Base-by-base conservation (phyloP, 2,797 vertebrate genomes). In the Bucorvus abyssinicus region DNA sequence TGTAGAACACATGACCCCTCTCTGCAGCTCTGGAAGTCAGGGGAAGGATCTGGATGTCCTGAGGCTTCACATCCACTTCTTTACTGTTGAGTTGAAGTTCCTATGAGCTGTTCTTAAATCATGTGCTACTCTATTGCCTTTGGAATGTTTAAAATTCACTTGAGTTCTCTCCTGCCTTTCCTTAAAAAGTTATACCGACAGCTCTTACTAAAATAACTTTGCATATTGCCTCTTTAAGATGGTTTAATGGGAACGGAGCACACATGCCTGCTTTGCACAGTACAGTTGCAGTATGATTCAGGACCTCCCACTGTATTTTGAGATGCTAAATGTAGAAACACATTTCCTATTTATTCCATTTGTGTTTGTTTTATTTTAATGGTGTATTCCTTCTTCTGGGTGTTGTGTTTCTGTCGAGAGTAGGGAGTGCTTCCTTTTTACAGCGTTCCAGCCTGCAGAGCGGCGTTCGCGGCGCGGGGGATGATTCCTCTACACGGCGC, bases 271-370 rank as follows among this genome's bases (percentile, higher is more conserved):
- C 70, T 84, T 60, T 10, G 75, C 34, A 7, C 68, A 47, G 88
- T 40, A 32, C 7, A 10, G 50, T 59, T 84, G 69, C 83, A 59
- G 82, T 24, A 38, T 81, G 95, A 91, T 81, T 88, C 95, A 81
- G 85, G 90, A 10, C 94, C 94, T 94, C 95, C 94, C 94, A 90
- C 95, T 73, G 65, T 34, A 88, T 90, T 90, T 60, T 8, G 50
- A 84, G 76, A 42, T 14, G 63, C 91, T 86, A 86, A 81, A 88
- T 79, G 50, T 90, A 70, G 88, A 76, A 84, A 17, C 47, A 0
- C 32, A 6, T 75, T 94, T 93, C 93, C 92, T 94, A 88, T 90
- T 92, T 91, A 68, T 73, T 93, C 73, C 86, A 3, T 86, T 84
- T 73, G 88, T 90, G 82, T 40, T 34, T 45, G 40, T 4, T 38